phyloP scores from a whole-genome alignment of 2,797 vertebrate species.

The Pagetopsis macropterus region DNA sequence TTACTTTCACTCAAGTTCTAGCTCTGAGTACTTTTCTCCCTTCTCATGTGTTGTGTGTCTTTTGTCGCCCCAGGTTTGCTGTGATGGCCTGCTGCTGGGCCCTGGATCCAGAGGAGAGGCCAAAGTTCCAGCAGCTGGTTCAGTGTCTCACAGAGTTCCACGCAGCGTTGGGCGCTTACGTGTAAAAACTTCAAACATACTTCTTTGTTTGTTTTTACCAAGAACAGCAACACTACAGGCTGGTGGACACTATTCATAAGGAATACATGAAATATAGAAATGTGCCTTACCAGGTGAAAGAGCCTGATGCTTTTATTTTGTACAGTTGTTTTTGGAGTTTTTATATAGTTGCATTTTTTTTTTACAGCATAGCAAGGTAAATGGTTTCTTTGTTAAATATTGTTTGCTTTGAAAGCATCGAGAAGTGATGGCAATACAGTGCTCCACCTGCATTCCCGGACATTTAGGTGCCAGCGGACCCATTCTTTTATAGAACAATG shows the following conservation, averaged over 20 bases:
- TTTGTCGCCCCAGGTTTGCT: constrained; percentile 87
- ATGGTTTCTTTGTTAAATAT: constrained; percentile 50
- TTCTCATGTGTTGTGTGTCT: too few relatives aligned
- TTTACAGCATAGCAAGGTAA: constrained; percentile 70
- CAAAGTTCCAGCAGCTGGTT: constrained; percentile 98
- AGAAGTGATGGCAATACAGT: not conserved
- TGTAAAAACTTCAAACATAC: constrained; percentile 80
- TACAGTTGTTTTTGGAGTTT: constrained; percentile 74
- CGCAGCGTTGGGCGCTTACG: constrained; percentile 94
- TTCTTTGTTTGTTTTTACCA: not conserved
- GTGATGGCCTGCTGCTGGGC: constrained; percentile 99
- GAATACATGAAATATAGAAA: constrained; percentile 76
- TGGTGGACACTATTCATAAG: constrained; percentile 68
- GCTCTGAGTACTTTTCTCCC: too few relatives aligned
- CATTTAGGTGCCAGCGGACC: constrained; percentile 34
- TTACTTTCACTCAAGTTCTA: too few relatives aligned
- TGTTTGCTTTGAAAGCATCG: constrained; percentile 59
- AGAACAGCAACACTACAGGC: constrained; percentile 28
- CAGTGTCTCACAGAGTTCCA: constrained; percentile 99
- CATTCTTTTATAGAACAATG: constrained; percentile 1
- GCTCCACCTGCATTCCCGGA: constrained; percentile 19
- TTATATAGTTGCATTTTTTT: constrained; percentile 69
- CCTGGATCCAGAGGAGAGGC: constrained; percentile 96
- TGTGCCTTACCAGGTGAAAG: constrained; percentile 86
- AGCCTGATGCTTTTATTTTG: constrained; percentile 71